Evolutionary conservation across 2,797 vertebrate genomes (phyloP).

Genomic region (Pseudochirops cupreus): DNA sequence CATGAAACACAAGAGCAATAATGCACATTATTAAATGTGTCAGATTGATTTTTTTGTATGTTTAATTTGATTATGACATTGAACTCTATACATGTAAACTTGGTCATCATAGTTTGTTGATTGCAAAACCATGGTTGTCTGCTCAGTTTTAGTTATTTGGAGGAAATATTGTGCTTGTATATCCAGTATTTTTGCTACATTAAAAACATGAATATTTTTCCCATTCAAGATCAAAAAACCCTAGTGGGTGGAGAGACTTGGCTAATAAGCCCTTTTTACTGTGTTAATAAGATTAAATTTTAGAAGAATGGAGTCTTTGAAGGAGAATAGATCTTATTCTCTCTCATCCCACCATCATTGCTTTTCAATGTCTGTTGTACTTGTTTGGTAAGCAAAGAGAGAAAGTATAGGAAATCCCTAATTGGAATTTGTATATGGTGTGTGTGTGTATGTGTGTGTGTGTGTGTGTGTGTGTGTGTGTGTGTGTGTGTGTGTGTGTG

Average conservation of each 20-base stretch:
- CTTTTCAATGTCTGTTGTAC: constrained; percentile 19
- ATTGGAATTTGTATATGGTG: constrained; percentile 43
- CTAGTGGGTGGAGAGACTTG: not conserved
- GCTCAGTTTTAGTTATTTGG: constrained; percentile 35
- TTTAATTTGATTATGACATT: constrained; percentile 56
- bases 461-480: not conserved
- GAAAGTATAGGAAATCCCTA: not conserved
- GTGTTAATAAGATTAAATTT: constrained; percentile 34
- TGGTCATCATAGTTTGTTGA: constrained; percentile 29
- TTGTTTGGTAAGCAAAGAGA: constrained; percentile 7
- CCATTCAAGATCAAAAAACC: constrained; percentile 36
- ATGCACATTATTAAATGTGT: constrained; percentile 16
- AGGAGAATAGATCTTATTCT: not conserved
- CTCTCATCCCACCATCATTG: not conserved
- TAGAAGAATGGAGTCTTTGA: constrained; percentile 20
- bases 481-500: not conserved
- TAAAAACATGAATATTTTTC: constrained; percentile 45
- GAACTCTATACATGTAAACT: constrained; percentile 49
- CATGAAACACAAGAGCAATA: constrained; percentile 2
- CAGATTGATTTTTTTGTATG: constrained; percentile 57
- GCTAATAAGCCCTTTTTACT: constrained; percentile 9
- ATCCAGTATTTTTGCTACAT: constrained; percentile 40
- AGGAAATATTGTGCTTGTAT: constrained; percentile 1
- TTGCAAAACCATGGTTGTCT: not conserved
- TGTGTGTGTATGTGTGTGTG: not conserved